Evolutionary conservation across 92 coral and sea anemone genomes (phyloP).

Genomic region (Meandrina meandrites): DNA sequence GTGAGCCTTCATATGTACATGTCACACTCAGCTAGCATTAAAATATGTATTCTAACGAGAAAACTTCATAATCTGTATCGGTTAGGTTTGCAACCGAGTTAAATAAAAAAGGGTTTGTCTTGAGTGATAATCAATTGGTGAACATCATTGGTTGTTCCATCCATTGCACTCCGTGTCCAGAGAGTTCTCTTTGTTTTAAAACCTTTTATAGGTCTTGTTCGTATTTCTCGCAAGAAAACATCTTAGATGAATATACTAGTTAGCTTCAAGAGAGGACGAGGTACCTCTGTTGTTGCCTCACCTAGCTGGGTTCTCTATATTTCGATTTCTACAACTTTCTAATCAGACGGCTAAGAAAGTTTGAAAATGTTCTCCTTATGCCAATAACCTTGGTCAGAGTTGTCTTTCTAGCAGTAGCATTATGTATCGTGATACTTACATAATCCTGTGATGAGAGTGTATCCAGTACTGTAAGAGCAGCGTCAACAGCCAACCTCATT

Average conservation of each 20-base stretch:
- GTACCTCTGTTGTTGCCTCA: no score
- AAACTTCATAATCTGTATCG: not conserved
- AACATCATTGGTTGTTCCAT: not conserved
- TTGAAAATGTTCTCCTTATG: not conserved
- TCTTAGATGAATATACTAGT: no score
- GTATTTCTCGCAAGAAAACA: no score
- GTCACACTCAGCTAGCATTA: not conserved
- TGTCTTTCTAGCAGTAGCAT: not conserved
- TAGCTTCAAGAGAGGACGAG: no score
- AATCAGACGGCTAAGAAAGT: not conserved
- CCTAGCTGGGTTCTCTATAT: not conserved
- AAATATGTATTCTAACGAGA: not conserved
- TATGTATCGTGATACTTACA: constrained; percentile 49
- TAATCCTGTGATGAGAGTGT: constrained; percentile 71
- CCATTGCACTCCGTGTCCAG: no score
- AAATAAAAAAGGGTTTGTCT: not conserved
- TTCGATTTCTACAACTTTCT: not conserved
- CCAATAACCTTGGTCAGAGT: not conserved
- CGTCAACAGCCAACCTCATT: constrained; percentile 65
- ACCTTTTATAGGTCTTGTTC: no score
- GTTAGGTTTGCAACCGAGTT: not conserved
- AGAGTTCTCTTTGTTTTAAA: no score
- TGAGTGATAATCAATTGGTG: not conserved
- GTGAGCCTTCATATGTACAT: not conserved
- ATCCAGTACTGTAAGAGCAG: constrained; percentile 71